Conservation (phyloP, 92 coral and sea anemone species). For the Bergia puertoricense region DNA sequence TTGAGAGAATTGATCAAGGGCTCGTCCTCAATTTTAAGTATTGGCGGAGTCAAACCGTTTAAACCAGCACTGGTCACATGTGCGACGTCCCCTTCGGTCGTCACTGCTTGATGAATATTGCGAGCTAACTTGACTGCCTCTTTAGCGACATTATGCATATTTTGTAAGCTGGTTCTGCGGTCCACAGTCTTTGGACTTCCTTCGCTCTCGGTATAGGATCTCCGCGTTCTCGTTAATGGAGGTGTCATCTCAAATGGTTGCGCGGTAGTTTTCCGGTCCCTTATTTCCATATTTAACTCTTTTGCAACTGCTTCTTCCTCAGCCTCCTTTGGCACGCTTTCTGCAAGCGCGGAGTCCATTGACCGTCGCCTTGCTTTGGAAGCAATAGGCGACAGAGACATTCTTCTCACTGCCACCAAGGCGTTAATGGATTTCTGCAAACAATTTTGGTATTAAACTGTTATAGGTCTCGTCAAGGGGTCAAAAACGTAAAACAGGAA, state of each 20-base stretch:
- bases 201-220: conserved; percentile 32
- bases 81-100: background rate
- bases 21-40: conserved; percentile 32
- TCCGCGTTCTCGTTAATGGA: conserved; percentile 28
- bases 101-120: conserved; percentile 4
- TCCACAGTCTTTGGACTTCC: conserved; percentile 15
- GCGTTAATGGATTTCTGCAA: conserved; percentile 90
- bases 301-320: conserved; percentile 50
- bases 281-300: conserved; percentile 5
- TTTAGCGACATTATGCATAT: conserved; percentile 6
- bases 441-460: background rate
- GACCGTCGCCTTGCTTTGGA: conserved; percentile 70
- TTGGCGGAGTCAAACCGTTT: conserved; percentile 20
- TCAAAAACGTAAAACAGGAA: background rate
- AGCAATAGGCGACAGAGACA: conserved; percentile 68
- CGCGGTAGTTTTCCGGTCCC: background rate
- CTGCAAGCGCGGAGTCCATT: conserved; percentile 65
- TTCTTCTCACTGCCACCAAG: conserved; percentile 82
- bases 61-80: background rate
- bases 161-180: background rate
- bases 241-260: background rate
- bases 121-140: conserved; percentile 27
- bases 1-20: conserved; percentile 7
- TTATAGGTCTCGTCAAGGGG: too few relatives aligned
- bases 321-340: conserved; percentile 36